Percentiles rank a stretch among this genome's conserved stretches.
These are phyloP conservation scores for Acanthosoma haemorrhoidale DNA, from an alignment of 2,888 invertebrate genomes.

Conservation along the genomic window DNA sequence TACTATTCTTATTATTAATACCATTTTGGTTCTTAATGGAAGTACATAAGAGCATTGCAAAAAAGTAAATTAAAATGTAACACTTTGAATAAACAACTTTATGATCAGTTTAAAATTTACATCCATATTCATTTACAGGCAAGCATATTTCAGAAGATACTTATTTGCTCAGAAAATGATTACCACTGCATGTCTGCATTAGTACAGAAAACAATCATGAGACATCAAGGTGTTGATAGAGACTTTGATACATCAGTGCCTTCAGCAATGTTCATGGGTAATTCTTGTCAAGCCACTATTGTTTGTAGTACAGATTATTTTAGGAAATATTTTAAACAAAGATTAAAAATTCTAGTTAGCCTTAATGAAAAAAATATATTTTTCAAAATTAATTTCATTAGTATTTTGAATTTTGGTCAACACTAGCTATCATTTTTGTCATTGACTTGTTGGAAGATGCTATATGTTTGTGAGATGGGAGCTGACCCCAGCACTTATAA, in stretches of 20 bases:
- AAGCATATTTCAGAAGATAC: constrained; percentile 56
- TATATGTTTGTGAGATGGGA: too few relatives aligned
- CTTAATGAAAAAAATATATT: too few relatives aligned
- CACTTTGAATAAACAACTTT: neutral
- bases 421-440: too few relatives aligned
- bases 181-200: constrained; percentile 52
- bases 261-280: constrained; percentile 52
- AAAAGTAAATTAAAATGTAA: too few relatives aligned
- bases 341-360: too few relatives aligned
- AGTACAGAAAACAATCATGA: constrained; percentile 54
- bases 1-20: too few relatives aligned
- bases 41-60: too few relatives aligned
- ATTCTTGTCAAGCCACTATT: neutral
- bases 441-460: too few relatives aligned
- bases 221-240: constrained; percentile 55
- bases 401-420: too few relatives aligned
- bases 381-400: neutral
- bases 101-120: neutral
- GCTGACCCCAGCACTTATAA: too few relatives aligned
- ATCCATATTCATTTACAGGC: constrained; percentile 41
- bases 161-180: constrained; percentile 54
- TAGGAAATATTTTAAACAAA: neutral
- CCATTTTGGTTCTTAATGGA: too few relatives aligned
- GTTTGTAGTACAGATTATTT: neutral
- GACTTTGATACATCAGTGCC: constrained; percentile 56